Conservation (phyloP, 2,113 vertebrate genomes). For the Tor tambroides region DNA sequence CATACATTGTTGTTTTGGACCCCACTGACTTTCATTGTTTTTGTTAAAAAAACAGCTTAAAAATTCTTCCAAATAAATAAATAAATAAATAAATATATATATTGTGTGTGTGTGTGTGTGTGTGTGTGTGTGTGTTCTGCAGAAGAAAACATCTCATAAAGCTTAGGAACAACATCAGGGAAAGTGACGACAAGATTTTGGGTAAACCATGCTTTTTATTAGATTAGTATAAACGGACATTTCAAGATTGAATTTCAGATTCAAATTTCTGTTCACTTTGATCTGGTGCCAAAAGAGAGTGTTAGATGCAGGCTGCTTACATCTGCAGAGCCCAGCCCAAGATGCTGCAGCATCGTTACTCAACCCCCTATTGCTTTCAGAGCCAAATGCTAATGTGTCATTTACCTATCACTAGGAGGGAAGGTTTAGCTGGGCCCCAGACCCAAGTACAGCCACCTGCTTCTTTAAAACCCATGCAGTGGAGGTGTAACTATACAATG, state of each 20-base stretch:
- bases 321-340: constrained; percentile 16
- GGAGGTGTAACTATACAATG: not conserved
- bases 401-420: constrained; percentile 28
- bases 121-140: too few relatives aligned
- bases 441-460: not conserved
- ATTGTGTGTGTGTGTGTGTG: too few relatives aligned
- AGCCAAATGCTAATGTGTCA: constrained; percentile 47
- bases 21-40: not conserved
- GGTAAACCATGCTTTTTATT: not conserved
- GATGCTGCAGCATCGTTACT: constrained; percentile 23
- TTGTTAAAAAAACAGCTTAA: not conserved
- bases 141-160: not conserved
- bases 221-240: not conserved
- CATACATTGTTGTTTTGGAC: not conserved
- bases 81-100: too few relatives aligned
- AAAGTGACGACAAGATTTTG: not conserved
- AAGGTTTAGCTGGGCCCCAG: not conserved
- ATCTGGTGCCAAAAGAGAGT: constrained; percentile 12
- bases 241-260: constrained; percentile 9
- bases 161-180: not conserved
- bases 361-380: constrained; percentile 5
- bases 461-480: not conserved
- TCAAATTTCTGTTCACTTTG: constrained; percentile 15
- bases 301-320: constrained; percentile 25
- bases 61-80: too few relatives aligned